Base-by-base conservation (phyloP, 2,888 invertebrate genomes). In the Noctua janthe region DNA sequence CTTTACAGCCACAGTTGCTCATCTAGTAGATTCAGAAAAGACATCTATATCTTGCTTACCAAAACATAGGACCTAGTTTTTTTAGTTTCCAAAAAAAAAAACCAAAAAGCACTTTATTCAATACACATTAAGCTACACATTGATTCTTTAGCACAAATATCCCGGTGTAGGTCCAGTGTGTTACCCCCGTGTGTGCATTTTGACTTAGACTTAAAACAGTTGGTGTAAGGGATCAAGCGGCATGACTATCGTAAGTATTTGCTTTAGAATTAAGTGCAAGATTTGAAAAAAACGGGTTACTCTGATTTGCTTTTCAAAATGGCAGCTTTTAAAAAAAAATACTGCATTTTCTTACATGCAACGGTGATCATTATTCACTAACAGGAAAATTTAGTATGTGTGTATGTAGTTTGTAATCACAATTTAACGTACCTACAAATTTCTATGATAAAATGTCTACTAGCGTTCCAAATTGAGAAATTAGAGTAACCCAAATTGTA, bases 201-300 rank as follows among this genome's bases (percentile, higher is more conserved):
- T 92, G 92, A 92, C 92, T 92, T 92, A 92, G 91, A 87, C 64
- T 77, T 91, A 88, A 87, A 91, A 95, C 95, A 96, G 96, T 96
- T 96, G 97, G 97, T 97, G 95, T 94, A 93, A 94, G 96, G 86
- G 96, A 96, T 94, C 95, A 96, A 95, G 93, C 80, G 86, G 90
- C 90, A 89, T 89, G 90, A 83, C 43, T 87, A 83, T 84, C 90
- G 90, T 90, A 90, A 90, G 90, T 90, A 90, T 90, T 84, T 82
- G 90, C 89, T 90, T 90, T 87, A 87, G 82, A 76, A 11, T 82
- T 90, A 89, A 83, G 87, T 84, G 83, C 81, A 74, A 80, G 35
- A 77, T 70, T 66, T 83, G 29, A 72, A 43, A 51, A 59, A 56
- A n/a, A n/a, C 4, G 75, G 86, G 86, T 88, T 90, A 83, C 88